phyloP scores from a whole-genome alignment of 2,888 invertebrate species.

The Perithous albicinctus region DNA sequence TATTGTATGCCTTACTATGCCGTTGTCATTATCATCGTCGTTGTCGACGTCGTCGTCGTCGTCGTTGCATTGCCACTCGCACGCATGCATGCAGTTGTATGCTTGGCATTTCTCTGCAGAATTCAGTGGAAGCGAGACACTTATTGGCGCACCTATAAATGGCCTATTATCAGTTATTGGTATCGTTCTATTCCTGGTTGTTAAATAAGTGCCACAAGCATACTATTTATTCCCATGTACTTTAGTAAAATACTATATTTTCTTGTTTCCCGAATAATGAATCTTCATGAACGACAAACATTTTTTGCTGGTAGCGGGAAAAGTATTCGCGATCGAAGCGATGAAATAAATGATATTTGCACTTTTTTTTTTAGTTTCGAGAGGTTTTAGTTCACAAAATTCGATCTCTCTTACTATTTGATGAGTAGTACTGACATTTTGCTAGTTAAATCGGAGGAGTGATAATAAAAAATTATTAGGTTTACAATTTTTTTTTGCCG shows the following conservation, averaged over 20 bases:
- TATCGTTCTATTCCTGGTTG: neutral
- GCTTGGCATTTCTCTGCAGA: neutral
- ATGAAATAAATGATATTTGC: too few relatives aligned
- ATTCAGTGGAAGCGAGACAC: neutral
- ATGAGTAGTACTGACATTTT: too few relatives aligned
- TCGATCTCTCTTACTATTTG: too few relatives aligned
- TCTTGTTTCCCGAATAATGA: neutral
- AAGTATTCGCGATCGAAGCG: too few relatives aligned
- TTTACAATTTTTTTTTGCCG: neutral
- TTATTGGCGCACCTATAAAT: neutral
- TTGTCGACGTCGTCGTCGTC: conserved; percentile 4
- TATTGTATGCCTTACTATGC: conserved; percentile 33
- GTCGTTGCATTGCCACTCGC: neutral
- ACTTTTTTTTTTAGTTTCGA: neutral
- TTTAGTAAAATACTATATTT: neutral
- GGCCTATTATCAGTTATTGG: neutral
- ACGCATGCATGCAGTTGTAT: neutral
- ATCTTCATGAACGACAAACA: neutral
- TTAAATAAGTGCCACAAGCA: neutral
- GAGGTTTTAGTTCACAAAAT: neutral
- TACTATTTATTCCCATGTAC: neutral
- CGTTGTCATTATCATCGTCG: conserved; percentile 27
- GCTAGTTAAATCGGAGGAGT: too few relatives aligned
- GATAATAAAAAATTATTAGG: too few relatives aligned
- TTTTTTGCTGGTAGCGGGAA: neutral